Evolutionary conservation across 2,888 invertebrate species (phyloP).

Genomic region (Synergus japonicus): DNA sequence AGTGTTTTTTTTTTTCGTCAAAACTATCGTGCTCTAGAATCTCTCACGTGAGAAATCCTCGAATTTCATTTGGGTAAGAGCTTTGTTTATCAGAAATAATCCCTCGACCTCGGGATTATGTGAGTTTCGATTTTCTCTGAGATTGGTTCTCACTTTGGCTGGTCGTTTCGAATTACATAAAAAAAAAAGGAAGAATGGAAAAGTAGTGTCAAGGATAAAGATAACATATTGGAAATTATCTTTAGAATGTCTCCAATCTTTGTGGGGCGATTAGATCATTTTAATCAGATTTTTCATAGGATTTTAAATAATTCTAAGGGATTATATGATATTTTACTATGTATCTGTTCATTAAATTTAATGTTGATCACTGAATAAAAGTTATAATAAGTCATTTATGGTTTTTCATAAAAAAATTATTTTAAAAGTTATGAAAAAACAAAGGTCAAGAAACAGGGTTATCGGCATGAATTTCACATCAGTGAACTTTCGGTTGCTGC

Average conservation of each 20-base stretch:
- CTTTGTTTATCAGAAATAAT: conserved; percentile 68
- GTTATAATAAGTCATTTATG: too few relatives aligned
- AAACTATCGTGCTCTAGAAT: conserved; percentile 53
- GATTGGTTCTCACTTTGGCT: conserved; percentile 54
- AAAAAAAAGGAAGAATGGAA: background rate
- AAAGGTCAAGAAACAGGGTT: too few relatives aligned
- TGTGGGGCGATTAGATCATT: background rate
- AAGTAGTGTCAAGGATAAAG: background rate
- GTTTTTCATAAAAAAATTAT: too few relatives aligned
- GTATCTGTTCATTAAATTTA: too few relatives aligned
- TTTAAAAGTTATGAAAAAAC: too few relatives aligned
- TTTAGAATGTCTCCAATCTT: background rate
- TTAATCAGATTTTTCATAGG: background rate
- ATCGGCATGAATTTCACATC: too few relatives aligned
- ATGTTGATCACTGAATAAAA: too few relatives aligned
- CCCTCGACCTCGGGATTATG: conserved; percentile 63
- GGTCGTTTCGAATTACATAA: conserved; percentile 23
- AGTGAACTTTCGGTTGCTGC: too few relatives aligned
- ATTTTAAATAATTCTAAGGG: background rate
- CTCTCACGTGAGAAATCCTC: conserved; percentile 51
- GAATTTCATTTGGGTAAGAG: conserved; percentile 48
- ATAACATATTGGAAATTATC: background rate
- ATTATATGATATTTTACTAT: too few relatives aligned
- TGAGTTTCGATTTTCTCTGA: conserved; percentile 65
- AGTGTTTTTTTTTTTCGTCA: conserved; percentile 22